Base-by-base conservation (phyloP, 2,888 invertebrate species). In the Cyclophora albipunctata region DNA sequence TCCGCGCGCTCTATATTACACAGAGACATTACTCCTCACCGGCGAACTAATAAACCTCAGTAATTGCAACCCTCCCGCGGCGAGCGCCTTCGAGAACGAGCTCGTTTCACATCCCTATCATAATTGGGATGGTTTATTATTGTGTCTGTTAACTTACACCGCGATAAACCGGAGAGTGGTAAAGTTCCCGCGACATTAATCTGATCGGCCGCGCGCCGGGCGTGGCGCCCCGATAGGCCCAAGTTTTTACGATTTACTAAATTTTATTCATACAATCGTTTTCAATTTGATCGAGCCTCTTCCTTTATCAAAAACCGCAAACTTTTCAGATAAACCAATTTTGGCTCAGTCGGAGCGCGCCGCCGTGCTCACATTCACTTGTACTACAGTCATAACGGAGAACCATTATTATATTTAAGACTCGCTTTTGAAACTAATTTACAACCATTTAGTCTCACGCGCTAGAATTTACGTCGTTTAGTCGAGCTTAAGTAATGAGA, bases 201-300 rank as follows among this genome's bases (percentile, higher is more conserved):
- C 60, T 55, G 58, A 51, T 48, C 46, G 46, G 46, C 59, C 63
- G 65, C 20, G 20, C 20, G 20, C 20, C 20, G 20, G 20, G 20
- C 20, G 20, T 20, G 20, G 20, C 20, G 20, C 20, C 20, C 54
- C 59, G 54, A 51, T 52, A 63, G 57, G 55, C 58, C 63, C 64
- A 75, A 75, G 66, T 75, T 77, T 77, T 77, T 73, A 71, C 76
- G 77, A 77, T 78, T 75, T 74, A 71, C 73, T 76, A 81, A 82
- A 81, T 72, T 81, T 78, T 78, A 84, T 85, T 84, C 82, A 83
- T 83, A 77, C 72, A 75, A 69, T 59, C 71, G 69, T 78, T 81
- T 79, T 81, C 81, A 76, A 82, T 83, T 83, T 81, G 78, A 81
- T 79, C 78, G 78, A 77, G 73, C 37, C 73, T 69, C 73, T 68